Evolutionary conservation across 2,797 vertebrate genomes (phyloP).

Genomic region (Xiphorhynchus erythropygius): DNA sequence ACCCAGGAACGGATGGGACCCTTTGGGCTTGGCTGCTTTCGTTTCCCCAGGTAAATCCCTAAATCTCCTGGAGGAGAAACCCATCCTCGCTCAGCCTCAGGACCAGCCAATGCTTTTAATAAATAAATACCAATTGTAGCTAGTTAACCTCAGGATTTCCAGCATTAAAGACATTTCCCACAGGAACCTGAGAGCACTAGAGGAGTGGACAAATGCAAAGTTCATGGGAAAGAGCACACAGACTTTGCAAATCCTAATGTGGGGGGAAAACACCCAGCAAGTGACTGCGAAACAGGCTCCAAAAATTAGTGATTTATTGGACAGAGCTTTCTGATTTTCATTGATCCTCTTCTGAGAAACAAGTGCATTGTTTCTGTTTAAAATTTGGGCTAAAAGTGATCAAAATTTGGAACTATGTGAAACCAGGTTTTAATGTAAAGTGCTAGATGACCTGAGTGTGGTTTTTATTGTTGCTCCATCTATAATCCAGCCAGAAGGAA

Average conservation of each 20-base stretch:
- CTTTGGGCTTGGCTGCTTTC: neutral
- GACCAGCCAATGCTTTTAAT: neutral
- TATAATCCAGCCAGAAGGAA: neutral
- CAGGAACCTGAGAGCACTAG: neutral
- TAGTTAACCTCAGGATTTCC: constrained; percentile 33
- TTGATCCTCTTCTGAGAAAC: neutral
- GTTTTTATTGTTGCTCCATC: neutral
- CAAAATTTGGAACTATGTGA: neutral
- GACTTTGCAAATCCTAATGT: neutral
- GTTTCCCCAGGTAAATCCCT: neutral
- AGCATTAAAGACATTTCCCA: constrained; percentile 20
- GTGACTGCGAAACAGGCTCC: rapidly evolving
- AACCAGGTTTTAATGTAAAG: neutral
- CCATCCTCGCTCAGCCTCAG: neutral
- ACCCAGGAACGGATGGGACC: neutral
- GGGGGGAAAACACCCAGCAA: neutral
- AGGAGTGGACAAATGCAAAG: constrained; percentile 6
- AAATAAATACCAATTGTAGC: neutral
- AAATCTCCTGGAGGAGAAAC: neutral
- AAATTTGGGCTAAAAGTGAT: neutral
- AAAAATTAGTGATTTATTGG: neutral
- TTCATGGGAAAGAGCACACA: neutral
- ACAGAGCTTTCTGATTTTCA: neutral
- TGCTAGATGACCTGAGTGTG: rapidly evolving
- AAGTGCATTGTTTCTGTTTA: neutral